Percentiles rank a stretch among this genome's conserved stretches.
Conservation (phyloP, 2,888 invertebrate genomes). For the Drosophila suboccidentalis region DNA sequence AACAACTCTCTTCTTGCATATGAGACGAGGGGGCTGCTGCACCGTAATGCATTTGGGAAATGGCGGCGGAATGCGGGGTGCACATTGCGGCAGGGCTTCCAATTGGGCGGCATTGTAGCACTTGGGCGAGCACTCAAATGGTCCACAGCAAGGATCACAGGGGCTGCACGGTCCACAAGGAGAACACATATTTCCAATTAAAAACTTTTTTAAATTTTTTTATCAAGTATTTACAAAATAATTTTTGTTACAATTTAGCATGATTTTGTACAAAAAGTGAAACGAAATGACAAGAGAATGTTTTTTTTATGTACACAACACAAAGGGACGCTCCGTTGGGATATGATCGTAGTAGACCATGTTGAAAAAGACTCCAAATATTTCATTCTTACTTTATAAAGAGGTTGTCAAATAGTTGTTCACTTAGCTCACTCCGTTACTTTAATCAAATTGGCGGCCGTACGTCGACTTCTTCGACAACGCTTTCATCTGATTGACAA, state of each 20-base stretch:
- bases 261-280: slow-evolving; percentile 13
- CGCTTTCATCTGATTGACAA: too few species aligned
- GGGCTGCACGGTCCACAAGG: slow-evolving; percentile 14
- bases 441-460: too few species aligned
- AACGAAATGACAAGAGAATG: slow-evolving; percentile 1
- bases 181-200: slow-evolving; percentile 8
- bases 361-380: not conserved
- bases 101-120: slow-evolving; percentile 14
- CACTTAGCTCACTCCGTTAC: too few species aligned
- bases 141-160: slow-evolving; percentile 15
- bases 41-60: slow-evolving; percentile 17
- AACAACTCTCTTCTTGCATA: slow-evolving; percentile 6
- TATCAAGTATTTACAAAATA: slow-evolving; percentile 7
- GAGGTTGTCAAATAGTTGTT: too few species aligned
- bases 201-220: slow-evolving; percentile 6
- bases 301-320: not conserved
- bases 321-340: not conserved
- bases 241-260: slow-evolving; percentile 17
- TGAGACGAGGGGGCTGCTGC: slow-evolving; percentile 4
- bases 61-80: slow-evolving; percentile 7
- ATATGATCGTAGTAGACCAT: not conserved
- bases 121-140: slow-evolving; percentile 13
- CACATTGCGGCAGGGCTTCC: slow-evolving; percentile 11
- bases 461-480: too few species aligned
- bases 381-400: not conserved